Percentiles rank a stretch among this genome's conserved stretches.
Conservation (phyloP, 2,888 invertebrate species). For the Anagyrus pseudococci region DNA sequence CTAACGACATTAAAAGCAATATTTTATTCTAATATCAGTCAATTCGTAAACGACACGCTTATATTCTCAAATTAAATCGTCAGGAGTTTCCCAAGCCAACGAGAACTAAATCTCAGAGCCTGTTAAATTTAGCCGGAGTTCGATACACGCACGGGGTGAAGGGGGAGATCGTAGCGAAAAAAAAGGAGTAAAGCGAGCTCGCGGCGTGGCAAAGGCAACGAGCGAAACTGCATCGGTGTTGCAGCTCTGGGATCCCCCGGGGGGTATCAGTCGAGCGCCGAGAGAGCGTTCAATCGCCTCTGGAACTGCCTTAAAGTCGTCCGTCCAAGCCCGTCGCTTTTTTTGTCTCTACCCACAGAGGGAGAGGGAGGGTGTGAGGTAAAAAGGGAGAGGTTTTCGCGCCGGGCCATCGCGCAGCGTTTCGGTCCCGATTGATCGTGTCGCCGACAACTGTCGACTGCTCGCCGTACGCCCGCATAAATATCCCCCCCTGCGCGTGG, state of each 20-base stretch:
- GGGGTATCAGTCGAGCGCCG: conserved; percentile 6
- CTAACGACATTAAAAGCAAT: too few species aligned
- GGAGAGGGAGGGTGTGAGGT: conserved; percentile 1
- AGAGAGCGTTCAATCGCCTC: too few species aligned
- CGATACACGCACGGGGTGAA: too few species aligned
- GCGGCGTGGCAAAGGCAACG: neutral
- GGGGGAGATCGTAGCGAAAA: neutral
- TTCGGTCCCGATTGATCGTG: conserved; percentile 33
- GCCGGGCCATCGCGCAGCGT: conserved; percentile 18
- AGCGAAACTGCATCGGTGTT: too few species aligned
- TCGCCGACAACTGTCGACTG: conserved; percentile 31
- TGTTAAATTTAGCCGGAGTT: too few species aligned
- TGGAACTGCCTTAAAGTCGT: conserved; percentile 31
- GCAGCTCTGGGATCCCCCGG: too few species aligned
- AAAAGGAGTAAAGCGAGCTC: neutral
- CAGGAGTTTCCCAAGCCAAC: too few species aligned
- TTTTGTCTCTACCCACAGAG: conserved; percentile 11
- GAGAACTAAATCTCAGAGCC: too few species aligned
- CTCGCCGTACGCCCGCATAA: conserved; percentile 3
- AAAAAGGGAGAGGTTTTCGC: too few species aligned
- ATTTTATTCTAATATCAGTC: too few species aligned
- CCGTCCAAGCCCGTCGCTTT: neutral
- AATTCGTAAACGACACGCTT: too few species aligned
- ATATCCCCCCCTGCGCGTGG: conserved; percentile 10
- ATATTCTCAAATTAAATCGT: too few species aligned